Percentiles rank a stretch among this genome's conserved stretches.
phyloP scores from a whole-genome alignment of 2,113 vertebrate genomes.

The Apteryx mantelli region DNA sequence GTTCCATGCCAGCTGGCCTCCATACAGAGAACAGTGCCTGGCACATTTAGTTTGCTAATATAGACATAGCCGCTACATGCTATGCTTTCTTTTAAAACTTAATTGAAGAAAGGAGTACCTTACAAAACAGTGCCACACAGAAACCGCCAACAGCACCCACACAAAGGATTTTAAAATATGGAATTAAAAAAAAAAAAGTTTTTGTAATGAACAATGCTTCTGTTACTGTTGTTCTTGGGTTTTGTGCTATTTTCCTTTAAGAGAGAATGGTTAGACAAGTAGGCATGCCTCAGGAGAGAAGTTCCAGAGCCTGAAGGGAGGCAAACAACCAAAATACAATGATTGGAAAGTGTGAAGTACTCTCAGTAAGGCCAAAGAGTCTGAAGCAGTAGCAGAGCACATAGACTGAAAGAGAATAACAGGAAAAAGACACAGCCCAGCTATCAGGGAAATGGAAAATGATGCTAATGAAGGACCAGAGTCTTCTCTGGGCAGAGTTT shows the following conservation, averaged over 20 bases:
- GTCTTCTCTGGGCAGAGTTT: not conserved
- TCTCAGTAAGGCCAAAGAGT: not conserved
- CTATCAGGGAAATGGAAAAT: not conserved
- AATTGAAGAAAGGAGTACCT: not conserved
- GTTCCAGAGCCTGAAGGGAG: not conserved
- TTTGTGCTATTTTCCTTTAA: not conserved
- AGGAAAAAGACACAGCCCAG: not conserved
- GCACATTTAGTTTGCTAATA: not conserved
- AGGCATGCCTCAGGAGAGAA: not conserved
- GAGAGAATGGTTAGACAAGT: not conserved
- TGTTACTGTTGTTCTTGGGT: not conserved
- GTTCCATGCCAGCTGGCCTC: not conserved
- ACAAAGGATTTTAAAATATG: not conserved
- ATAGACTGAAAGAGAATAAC: not conserved
- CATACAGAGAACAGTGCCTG: not conserved
- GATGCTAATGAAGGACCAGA: not conserved
- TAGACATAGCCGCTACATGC: not conserved
- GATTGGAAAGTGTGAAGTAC: not conserved
- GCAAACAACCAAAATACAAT: not conserved
- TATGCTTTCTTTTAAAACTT: not conserved
- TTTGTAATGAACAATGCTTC: not conserved
- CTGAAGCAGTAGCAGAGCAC: not conserved
- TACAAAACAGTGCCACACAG: not conserved
- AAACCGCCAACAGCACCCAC: not conserved
- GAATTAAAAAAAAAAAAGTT: not conserved